phyloP scores from a whole-genome alignment of 2,888 invertebrate species.

The Cosmia pyralina region DNA sequence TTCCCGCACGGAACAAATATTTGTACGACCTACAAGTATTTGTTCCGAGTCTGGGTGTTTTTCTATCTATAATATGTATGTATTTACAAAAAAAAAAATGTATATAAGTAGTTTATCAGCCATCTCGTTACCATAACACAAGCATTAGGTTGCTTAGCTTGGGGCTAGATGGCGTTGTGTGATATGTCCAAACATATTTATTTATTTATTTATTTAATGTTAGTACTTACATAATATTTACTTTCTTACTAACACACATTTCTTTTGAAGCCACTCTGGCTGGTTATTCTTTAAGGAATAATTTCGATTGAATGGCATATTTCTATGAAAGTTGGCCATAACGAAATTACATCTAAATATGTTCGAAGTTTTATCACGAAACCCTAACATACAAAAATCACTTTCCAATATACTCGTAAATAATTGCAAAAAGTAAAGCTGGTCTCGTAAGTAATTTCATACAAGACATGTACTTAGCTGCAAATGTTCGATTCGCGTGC shows the following conservation, averaged over 20 bases:
- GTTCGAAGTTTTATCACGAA: not conserved
- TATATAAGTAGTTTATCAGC: no score
- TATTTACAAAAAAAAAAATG: no score
- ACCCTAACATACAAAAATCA: not conserved
- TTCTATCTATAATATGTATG: no score
- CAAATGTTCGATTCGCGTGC: slow-evolving; percentile 69
- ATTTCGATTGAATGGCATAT: not conserved
- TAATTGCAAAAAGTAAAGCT: slow-evolving; percentile 38
- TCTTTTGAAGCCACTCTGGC: not conserved
- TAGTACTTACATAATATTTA: not conserved
- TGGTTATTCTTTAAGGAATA: not conserved
- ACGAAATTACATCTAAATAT: not conserved
- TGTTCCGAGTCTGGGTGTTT: no score
- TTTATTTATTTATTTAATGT: no score
- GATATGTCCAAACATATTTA: no score
- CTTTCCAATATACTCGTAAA: slow-evolving; percentile 26
- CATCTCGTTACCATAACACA: no score
- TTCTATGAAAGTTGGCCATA: not conserved
- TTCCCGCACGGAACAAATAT: no score
- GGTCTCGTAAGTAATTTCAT: slow-evolving; percentile 42
- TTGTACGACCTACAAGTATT: no score
- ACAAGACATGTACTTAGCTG: slow-evolving; percentile 57
- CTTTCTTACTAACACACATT: not conserved
- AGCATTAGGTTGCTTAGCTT: no score
- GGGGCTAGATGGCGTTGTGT: no score